A percentile compares a stretch with the other conserved stretches of the same genome.
phyloP scores from a whole-genome alignment of 2,888 invertebrate genomes.

The Sarcophaga carnaria region DNA sequence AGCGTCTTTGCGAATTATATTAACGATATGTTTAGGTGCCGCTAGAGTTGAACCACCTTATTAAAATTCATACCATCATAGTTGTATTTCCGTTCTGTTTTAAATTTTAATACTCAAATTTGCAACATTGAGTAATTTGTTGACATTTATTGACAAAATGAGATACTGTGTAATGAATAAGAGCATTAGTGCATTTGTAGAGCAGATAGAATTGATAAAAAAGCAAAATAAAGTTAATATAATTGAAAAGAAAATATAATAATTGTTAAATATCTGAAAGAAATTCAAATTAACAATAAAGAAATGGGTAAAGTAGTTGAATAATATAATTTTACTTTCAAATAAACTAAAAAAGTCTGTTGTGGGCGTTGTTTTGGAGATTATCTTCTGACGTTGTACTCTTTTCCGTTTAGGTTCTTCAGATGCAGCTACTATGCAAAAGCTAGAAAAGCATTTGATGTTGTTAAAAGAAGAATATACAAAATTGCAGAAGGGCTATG shows the following conservation, averaged over 20 bases:
- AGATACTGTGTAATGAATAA: neutral
- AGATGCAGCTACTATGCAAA: conserved; percentile 80
- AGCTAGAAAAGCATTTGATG: conserved; percentile 91
- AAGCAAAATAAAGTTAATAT: neutral
- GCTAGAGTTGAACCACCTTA: too few relatives aligned
- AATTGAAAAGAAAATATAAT: neutral
- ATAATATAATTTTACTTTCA: too few relatives aligned
- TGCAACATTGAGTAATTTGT: conserved; percentile 18
- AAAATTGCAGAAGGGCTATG: conserved; percentile 91
- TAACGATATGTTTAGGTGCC: too few relatives aligned
- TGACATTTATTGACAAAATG: conserved; percentile 18
- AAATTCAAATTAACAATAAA: neutral
- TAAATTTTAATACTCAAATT: neutral
- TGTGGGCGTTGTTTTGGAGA: conserved; percentile 40
- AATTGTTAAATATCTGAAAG: conserved; percentile 6
- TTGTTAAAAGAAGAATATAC: conserved; percentile 95
- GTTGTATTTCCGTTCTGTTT: too few relatives aligned
- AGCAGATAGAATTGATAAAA: neutral
- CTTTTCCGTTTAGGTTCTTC: conserved; percentile 68
- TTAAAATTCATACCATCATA: too few relatives aligned
- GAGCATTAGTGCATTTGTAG: neutral
- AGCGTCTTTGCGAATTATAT: too few relatives aligned
- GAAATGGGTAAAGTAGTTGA: too few relatives aligned
- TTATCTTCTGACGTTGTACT: conserved; percentile 7
- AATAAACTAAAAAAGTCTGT: too few relatives aligned